phyloP scores from a whole-genome alignment of 2,797 vertebrate species.

The Malacoraja senta region DNA sequence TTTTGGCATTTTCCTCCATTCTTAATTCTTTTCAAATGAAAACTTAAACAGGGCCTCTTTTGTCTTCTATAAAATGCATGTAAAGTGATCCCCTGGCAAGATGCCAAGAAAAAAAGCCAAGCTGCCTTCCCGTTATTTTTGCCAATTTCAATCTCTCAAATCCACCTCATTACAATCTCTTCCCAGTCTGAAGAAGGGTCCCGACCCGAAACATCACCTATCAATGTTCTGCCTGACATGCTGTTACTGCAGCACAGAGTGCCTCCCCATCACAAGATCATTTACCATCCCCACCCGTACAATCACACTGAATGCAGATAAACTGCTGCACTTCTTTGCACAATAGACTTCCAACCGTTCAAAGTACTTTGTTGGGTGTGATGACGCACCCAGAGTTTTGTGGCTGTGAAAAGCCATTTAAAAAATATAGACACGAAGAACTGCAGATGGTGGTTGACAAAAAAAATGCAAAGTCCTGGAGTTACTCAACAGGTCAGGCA shows the following conservation, averaged over 20 bases:
- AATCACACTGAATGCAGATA: not conserved
- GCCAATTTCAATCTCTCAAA: not conserved
- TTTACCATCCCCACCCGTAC: not conserved
- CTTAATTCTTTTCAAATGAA: not conserved
- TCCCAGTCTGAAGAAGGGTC: too few species aligned
- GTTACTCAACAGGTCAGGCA: too few species aligned
- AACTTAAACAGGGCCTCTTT: not conserved
- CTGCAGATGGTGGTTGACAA: too few species aligned
- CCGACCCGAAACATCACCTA: too few species aligned
- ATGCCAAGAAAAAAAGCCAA: not conserved
- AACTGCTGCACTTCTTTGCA: not conserved
- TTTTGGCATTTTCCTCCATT: not conserved
- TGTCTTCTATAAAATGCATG: not conserved
- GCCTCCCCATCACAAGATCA: too few species aligned
- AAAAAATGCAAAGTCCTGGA: too few species aligned
- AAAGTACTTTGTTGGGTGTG: not conserved
- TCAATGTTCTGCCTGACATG: too few species aligned
- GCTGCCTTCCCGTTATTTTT: not conserved
- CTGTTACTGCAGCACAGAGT: too few species aligned
- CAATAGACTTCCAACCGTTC: not conserved
- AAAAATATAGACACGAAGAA: not conserved
- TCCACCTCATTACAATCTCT: not conserved
- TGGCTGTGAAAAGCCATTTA: not conserved
- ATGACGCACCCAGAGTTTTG: not conserved
- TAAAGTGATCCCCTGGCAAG: not conserved